These are phyloP conservation scores for Glomeris marginata DNA, from an alignment of 2,888 invertebrate genomes.

Conservation along the genomic window DNA sequence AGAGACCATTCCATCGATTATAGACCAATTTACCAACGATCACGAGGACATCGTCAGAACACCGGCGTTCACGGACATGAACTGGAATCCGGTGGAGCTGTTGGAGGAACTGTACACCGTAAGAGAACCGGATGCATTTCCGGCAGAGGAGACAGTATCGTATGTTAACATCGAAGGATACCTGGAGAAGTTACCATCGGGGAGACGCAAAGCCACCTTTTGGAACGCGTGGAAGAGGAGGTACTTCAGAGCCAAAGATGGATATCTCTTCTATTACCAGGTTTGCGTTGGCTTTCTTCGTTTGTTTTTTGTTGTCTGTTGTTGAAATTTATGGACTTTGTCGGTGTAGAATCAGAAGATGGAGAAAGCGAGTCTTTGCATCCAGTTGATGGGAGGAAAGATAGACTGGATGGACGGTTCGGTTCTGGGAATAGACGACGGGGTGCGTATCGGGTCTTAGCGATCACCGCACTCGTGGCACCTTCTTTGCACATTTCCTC, in stretches of 20 bases:
- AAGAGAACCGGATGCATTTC: slow-evolving; percentile 16
- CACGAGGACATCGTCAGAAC: slow-evolving; percentile 16
- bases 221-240: slow-evolving; percentile 42
- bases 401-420: slow-evolving; percentile 34
- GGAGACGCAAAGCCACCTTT: slow-evolving; percentile 38
- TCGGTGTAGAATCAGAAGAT: slow-evolving; percentile 28
- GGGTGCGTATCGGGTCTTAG: slow-evolving; percentile 26
- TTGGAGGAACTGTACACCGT: slow-evolving; percentile 21
- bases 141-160: slow-evolving; percentile 10
- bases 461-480: too few species aligned
- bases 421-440: slow-evolving; percentile 37
- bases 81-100: slow-evolving; percentile 22
- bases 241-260: slow-evolving; percentile 38
- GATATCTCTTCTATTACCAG: slow-evolving; percentile 38
- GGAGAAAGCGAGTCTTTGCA: slow-evolving; percentile 30
- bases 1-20: slow-evolving; percentile 20
- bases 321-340: too few species aligned
- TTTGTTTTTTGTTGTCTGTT: too few species aligned
- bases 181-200: slow-evolving; percentile 37
- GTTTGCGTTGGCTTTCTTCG: too few species aligned
- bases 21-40: slow-evolving; percentile 19
- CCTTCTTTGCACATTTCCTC: too few species aligned
- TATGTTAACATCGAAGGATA: slow-evolving; percentile 37
- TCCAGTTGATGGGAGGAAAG: slow-evolving; percentile 37
- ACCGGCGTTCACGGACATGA: slow-evolving; percentile 16